Base-by-base conservation (phyloP, 2,113 vertebrate species). In the Rhynchopsitta pachyrhyncha region DNA sequence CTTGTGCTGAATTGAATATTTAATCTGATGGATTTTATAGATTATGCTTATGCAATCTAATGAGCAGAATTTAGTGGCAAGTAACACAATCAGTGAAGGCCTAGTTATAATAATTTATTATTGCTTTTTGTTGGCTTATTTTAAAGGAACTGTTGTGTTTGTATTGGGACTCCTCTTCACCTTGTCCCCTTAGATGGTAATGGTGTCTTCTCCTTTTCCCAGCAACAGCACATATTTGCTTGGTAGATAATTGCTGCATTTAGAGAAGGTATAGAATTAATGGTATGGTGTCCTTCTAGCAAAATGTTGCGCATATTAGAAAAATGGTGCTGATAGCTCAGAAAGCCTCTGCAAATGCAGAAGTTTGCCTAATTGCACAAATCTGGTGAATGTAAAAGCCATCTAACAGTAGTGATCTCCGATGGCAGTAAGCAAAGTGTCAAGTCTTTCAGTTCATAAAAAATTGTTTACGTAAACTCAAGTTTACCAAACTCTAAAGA, bases 191-290 rank as follows among this genome's bases (percentile, higher is more conserved):
- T 50, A 10, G n/a, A 88, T 82, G 33, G 17, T 55, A 47, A 68
- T 52, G 5, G 6, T 88, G 79, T 42, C n/a, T 91, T 63, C 14
- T 71, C n/a, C 47, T 82, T 67, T 83, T 68, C 78, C 60, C 92
- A 90, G 92, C 82, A 90, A 71, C 63, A 86, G 79, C 42, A 17
- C 42, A 86, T 96, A 75, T 67, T 53, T 90, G n/a, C 87, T 95
- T 76, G 25, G 79, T 86, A 74, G 79, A 83, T 94, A 94, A 94
- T 59, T 96, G 71, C 75, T 88, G 79, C 90, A 77, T 93, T 96
- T 94, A 80, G 46, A 91, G 82, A 92, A 64, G 70, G 42, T 59
- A 81, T 55, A 88, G 92, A 93, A 95, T 92, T 91, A 94, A 96
- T 82, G 74, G n/a, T 28, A 28, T 59, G 50, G 59, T 79, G 84